Base-by-base conservation (phyloP, 2,888 invertebrate species). In the Tineola bisselliella region DNA sequence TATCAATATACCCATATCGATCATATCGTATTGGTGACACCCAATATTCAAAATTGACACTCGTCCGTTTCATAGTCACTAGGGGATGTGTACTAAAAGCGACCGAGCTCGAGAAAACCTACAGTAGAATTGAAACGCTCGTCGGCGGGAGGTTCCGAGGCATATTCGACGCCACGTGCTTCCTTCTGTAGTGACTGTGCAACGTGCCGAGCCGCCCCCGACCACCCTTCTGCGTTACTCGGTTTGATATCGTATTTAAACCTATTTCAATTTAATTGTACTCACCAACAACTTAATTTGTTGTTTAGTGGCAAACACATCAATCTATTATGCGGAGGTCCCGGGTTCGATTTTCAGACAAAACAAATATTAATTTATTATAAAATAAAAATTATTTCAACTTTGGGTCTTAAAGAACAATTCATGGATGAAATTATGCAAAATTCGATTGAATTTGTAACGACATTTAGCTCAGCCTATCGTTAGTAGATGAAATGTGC, bases 1-100 rank as follows among this genome's bases (percentile, higher is more conserved):
- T 88, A 65, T 88, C 88, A 69, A 88, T 84, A 65, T 89, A 89
- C 3, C 89, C 89, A 79, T 89, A 87, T 59, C 81, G 84, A 70
- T 90, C 89, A 69, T 54, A 54, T 5, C 54, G 54, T 17, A 11
- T 77, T 78, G 18, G 12, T 1, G 19, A 1, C 17, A 48, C 2
- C 48, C 13, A 48, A 54, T 25, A 54, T 6, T 18, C 8, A 19
- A 54, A 25, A 6, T 25, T 25, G 2, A 25, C 44, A n/a, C 44
- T 13, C 3, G 12, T 12, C 44, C 8, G 44, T 44, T 25, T 44
- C 48, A 48, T 15, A 48, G n/a, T 18, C 4, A 13, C 44, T 15
- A 8, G 48, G 48, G 38, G 38, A 12, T 38, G 38, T 3, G 38
- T n/a, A 12, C 3, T 17, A 64, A 65, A 76, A 73, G 72, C 88